Evolutionary conservation across 1,140 invertebrate genomes (phyloP).

Genomic region (Belonocnema kinseyi): DNA sequence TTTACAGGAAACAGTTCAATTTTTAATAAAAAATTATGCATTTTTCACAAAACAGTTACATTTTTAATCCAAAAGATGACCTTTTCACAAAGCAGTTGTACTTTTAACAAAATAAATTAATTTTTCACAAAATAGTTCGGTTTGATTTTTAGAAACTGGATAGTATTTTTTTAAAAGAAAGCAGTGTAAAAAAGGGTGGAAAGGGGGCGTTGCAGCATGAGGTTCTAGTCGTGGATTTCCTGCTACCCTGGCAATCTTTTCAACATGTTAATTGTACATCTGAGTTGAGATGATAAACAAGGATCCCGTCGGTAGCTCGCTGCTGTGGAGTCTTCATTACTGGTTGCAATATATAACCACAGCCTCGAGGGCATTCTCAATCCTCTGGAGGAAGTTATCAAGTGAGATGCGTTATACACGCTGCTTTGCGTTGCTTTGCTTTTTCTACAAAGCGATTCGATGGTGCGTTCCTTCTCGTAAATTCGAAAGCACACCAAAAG

Average conservation of each 20-base stretch:
- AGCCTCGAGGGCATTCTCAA: slow-evolving; percentile 46
- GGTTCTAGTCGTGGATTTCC: slow-evolving; percentile 37
- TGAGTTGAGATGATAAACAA: slow-evolving; percentile 61
- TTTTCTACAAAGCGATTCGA: slow-evolving; percentile 26
- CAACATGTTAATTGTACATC: slow-evolving; percentile 65
- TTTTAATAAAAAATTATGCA: no score
- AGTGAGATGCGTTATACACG: slow-evolving; percentile 42
- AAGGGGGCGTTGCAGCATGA: slow-evolving; percentile 29
- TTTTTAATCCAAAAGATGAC: no score
- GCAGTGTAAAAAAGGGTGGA: slow-evolving; percentile 39
- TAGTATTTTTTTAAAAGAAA: slow-evolving; percentile 30
- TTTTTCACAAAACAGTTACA: no score
- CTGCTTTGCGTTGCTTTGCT: slow-evolving; percentile 35
- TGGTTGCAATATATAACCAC: slow-evolving; percentile 57
- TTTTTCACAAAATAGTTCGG: no score
- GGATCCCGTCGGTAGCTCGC: slow-evolving; percentile 48
- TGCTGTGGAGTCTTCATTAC: slow-evolving; percentile 60
- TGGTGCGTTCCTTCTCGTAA: slow-evolving; percentile 17
- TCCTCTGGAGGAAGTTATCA: slow-evolving; percentile 51
- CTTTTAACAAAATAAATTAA: no score
- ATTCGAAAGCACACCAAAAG: slow-evolving; percentile 28
- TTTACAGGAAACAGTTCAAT: no score
- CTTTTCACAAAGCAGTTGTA: no score
- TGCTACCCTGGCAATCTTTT: slow-evolving; percentile 47
- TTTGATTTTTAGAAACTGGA: no score